Evolutionary conservation across 2,797 vertebrate species (phyloP).

Genomic region (Sebastes vulpes): DNA sequence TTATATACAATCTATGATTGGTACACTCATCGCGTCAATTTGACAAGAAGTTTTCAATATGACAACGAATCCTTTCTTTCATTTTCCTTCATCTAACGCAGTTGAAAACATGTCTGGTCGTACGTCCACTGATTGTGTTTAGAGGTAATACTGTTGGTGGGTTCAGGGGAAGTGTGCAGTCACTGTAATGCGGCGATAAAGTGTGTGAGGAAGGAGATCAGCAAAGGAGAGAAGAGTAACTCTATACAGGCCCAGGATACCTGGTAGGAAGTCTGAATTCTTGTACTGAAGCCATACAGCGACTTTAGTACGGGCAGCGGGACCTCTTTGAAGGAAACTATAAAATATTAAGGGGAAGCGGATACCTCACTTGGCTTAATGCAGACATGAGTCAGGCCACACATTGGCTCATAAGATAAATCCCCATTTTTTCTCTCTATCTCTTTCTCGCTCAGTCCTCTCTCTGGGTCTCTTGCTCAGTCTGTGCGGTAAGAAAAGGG

Average conservation of each 20-base stretch:
- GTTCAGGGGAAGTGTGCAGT: constrained; percentile 53
- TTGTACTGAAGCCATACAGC: constrained; percentile 60
- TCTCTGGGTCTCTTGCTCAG: constrained; percentile 1
- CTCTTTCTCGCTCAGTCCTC: constrained; percentile 2
- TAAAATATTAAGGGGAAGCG: constrained; percentile 88
- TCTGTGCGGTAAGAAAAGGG: constrained; percentile 14
- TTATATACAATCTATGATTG: too few species aligned
- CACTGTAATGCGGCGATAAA: constrained; percentile 61
- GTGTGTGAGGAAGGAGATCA: constrained; percentile 53
- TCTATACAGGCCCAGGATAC: constrained; percentile 71
- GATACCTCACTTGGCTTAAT: constrained; percentile 82
- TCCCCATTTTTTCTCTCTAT: constrained; percentile 31
- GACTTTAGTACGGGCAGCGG: constrained; percentile 64
- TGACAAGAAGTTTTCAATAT: not conserved
- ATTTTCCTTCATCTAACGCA: not conserved
- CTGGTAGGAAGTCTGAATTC: constrained; percentile 67
- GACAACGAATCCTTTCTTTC: constrained; percentile 6
- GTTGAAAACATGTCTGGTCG: not conserved
- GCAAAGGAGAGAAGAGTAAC: constrained; percentile 63
- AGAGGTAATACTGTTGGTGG: constrained; percentile 16
- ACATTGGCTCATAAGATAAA: constrained; percentile 60
- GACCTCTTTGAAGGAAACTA: constrained; percentile 84
- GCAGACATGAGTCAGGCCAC: constrained; percentile 75
- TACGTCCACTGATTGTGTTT: constrained; percentile 24
- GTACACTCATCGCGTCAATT: not conserved